phyloP scores from a whole-genome alignment of 1,140 invertebrate species.

The Calephelis nemesis region DNA sequence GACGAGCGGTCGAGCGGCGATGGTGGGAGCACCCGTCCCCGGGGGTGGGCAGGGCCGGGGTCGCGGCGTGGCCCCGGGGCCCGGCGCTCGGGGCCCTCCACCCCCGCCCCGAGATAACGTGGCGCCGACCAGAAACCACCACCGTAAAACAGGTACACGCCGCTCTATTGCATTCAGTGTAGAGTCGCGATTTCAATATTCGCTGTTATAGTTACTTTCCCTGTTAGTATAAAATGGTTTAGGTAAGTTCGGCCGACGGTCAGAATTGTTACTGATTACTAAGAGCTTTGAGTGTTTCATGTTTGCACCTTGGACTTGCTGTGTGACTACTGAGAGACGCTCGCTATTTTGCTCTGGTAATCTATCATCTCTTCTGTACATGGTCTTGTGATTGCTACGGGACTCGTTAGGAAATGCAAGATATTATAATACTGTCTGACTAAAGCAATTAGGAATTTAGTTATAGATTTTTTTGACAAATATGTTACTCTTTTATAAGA shows the following conservation, averaged over 20 bases:
- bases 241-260: conserved; percentile 67
- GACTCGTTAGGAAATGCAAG: conserved; percentile 55
- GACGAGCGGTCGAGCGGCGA: conserved; percentile 43
- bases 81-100: conserved; percentile 88
- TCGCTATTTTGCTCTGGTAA: conserved; percentile 76
- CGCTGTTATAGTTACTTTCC: conserved; percentile 64
- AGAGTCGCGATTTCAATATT: conserved; percentile 60
- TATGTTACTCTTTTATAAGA: too few species aligned
- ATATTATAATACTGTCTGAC: conserved; percentile 25
- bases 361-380: conserved; percentile 76
- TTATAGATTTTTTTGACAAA: too few species aligned
- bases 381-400: conserved; percentile 70
- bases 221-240: conserved; percentile 57
- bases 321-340: conserved; percentile 75
- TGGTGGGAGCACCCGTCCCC: conserved; percentile 80
- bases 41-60: conserved; percentile 85
- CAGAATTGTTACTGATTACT: conserved; percentile 60
- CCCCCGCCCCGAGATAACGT: conserved; percentile 87
- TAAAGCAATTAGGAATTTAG: conserved; percentile 19
- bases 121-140: conserved; percentile 61
- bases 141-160: conserved; percentile 66
- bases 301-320: conserved; percentile 81
- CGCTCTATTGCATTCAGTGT: conserved; percentile 33
- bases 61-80: conserved; percentile 83
- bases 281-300: conserved; percentile 81